phyloP scores from a whole-genome alignment of 2,113 vertebrate species.

The Leucosticte australis region DNA sequence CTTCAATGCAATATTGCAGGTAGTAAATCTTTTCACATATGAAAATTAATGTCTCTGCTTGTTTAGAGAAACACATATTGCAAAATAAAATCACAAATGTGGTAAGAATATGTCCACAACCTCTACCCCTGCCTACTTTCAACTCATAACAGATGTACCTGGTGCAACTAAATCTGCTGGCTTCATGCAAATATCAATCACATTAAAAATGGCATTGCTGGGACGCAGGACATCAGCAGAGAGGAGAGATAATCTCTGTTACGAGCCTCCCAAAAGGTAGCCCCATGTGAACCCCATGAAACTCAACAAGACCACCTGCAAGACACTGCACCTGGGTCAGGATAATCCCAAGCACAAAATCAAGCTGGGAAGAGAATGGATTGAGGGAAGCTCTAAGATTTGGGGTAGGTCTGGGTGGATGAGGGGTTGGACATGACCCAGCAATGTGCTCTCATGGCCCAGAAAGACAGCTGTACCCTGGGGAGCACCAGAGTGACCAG shows the following conservation, averaged over 20 bases:
- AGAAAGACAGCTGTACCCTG: neutral
- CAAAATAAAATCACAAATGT: neutral
- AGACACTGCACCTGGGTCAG: neutral
- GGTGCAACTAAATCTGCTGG: neutral
- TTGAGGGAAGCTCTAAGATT: neutral
- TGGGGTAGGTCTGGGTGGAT: neutral
- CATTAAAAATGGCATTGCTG: neutral
- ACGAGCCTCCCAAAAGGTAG: neutral
- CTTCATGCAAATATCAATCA: neutral
- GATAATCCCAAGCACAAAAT: neutral
- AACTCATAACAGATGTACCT: neutral
- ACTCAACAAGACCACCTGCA: neutral
- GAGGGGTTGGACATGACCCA: neutral
- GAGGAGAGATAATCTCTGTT: neutral
- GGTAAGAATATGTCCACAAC: neutral
- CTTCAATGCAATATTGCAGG: neutral
- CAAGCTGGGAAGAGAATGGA: neutral
- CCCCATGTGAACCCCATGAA: neutral
- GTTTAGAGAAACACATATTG: neutral
- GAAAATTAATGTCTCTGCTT: slow-evolving; percentile 22
- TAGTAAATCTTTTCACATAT: slow-evolving; percentile 23
- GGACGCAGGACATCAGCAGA: neutral
- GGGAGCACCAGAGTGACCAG: neutral
- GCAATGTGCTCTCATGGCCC: neutral
- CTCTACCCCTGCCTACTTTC: neutral